These are phyloP conservation scores for Murina feae DNA, from an alignment of 2,113 vertebrate genomes.

Conservation along the genomic window DNA sequence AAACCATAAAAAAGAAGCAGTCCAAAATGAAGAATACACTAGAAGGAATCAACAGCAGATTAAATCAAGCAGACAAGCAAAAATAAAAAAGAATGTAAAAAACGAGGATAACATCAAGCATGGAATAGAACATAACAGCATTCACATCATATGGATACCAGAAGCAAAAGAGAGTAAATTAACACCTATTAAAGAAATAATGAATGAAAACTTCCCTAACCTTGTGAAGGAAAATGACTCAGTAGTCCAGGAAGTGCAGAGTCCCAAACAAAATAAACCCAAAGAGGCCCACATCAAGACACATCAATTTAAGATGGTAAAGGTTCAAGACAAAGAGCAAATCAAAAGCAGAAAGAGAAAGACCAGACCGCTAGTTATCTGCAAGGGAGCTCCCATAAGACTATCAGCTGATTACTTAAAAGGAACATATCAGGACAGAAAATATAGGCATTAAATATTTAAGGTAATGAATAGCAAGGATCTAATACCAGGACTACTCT, in stretches of 20 bases:
- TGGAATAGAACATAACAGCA: background rate
- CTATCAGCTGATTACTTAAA: background rate
- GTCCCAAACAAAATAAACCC: background rate
- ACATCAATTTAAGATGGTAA: background rate
- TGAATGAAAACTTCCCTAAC: background rate
- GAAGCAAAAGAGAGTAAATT: background rate
- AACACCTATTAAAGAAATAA: background rate
- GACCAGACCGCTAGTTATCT: background rate
- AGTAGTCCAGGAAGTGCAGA: background rate
- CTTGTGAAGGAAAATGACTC: background rate
- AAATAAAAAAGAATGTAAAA: background rate
- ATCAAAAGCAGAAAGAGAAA: background rate
- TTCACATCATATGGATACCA: background rate
- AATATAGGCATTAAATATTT: no score
- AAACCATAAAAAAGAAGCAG: background rate
- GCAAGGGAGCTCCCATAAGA: background rate
- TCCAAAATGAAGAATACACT: background rate
- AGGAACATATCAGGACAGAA: background rate
- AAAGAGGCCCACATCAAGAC: background rate
- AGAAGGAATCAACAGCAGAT: background rate
- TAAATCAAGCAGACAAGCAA: background rate
- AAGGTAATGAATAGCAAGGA: no score
- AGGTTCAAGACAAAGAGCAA: background rate
- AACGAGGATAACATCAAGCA: background rate
- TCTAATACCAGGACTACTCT: no score